Percentiles rank a stretch among this genome's conserved stretches.
Evolutionary conservation across 2,888 invertebrate genomes (phyloP).

Genomic region (Caenorhabditis sp.): DNA sequence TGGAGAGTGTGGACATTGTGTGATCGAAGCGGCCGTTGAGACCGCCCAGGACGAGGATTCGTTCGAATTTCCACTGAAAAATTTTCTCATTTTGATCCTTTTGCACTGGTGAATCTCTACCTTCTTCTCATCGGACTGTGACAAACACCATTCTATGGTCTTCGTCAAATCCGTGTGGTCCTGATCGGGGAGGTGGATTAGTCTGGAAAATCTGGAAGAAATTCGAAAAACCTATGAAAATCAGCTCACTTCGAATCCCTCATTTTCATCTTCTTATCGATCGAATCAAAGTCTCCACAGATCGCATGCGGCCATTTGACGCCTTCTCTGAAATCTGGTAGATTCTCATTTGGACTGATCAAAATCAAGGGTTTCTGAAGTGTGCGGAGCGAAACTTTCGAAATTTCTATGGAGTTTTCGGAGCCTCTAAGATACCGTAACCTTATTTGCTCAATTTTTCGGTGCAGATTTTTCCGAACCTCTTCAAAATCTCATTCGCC

Average conservation of each 20-base stretch:
- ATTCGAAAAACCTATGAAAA: no score
- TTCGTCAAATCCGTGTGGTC: slow-evolving; percentile 59
- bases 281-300: slow-evolving; percentile 80
- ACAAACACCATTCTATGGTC: slow-evolving; percentile 48
- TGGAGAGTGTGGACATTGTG: slow-evolving; percentile 75
- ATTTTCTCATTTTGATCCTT: no score
- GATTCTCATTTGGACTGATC: no score
- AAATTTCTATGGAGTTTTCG: no score
- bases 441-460: no score
- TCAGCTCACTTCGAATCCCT: slow-evolving; percentile 51
- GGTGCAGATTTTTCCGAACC: no score
- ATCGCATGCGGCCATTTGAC: slow-evolving; percentile 69
- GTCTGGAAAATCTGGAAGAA: slow-evolving; percentile 31
- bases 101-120: no score
- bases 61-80: slow-evolving; percentile 53
- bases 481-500: slow-evolving; percentile 70
- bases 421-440: no score
- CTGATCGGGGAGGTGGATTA: slow-evolving; percentile 73
- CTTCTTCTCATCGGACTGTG: slow-evolving; percentile 6
- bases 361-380: no score
- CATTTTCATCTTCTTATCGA: slow-evolving; percentile 34
- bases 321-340: not conserved
- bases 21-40: slow-evolving; percentile 81
- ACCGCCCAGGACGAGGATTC: slow-evolving; percentile 60
- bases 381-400: no score